Conservation (phyloP, 64 coral and sea anemone genomes). For the Stylophora pistillata region DNA sequence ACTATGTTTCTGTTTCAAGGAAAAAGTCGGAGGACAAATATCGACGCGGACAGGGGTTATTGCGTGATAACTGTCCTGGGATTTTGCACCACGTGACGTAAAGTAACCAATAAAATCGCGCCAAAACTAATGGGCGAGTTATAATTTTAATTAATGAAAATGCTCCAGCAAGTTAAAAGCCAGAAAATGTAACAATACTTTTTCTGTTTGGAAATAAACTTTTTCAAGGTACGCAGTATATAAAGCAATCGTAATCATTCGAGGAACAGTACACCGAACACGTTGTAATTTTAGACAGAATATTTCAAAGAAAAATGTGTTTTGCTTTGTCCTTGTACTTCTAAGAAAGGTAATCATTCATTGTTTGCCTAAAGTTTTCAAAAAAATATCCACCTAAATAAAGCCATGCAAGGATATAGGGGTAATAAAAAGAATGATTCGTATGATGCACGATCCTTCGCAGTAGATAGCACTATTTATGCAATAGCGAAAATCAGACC, state of each 20-base stretch:
- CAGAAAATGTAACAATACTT: conserved; percentile 31
- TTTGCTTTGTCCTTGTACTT: too few relatives aligned
- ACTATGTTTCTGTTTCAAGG: too few relatives aligned
- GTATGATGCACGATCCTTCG: too few relatives aligned
- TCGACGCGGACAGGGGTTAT: too few relatives aligned
- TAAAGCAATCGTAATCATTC: conserved; percentile 18
- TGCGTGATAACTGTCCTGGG: too few relatives aligned
- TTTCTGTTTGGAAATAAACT: conserved; percentile 27
- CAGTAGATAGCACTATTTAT: too few relatives aligned
- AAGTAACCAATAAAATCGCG: too few relatives aligned
- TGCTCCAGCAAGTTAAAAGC: conserved; percentile 22
- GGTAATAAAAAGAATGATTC: neutral
- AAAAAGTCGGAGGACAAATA: too few relatives aligned
- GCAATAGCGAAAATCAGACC: too few relatives aligned
- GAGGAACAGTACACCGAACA: conserved; percentile 16
- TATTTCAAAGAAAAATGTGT: too few relatives aligned
- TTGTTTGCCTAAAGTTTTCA: conserved; percentile 18
- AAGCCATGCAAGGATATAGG: conserved; percentile 16
- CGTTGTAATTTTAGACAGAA: conserved; percentile 31
- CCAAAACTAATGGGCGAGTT: too few relatives aligned
- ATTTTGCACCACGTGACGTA: too few relatives aligned
- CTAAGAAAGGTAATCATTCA: neutral
- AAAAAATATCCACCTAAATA: conserved; percentile 3
- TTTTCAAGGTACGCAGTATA: conserved; percentile 18
- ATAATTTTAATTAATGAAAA: conserved; percentile 16